Conservation (phyloP, 2,113 vertebrate species). For the Trogon melanurus region DNA sequence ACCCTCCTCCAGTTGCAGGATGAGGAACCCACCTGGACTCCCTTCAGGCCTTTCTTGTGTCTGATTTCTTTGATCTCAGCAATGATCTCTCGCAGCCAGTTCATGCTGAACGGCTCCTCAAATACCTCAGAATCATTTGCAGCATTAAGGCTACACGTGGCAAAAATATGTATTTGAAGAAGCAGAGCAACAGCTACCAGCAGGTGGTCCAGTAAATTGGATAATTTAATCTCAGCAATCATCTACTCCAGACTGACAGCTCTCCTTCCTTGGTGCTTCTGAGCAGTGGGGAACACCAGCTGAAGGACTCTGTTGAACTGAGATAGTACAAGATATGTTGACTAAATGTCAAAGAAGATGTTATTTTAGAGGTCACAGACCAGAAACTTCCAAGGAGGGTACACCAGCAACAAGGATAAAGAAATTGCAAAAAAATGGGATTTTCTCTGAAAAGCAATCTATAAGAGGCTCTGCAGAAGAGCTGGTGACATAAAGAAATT, state of each 20-base stretch:
- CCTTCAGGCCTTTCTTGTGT: background rate
- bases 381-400: background rate
- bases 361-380: slow-evolving; percentile 30
- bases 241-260: background rate
- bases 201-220: slow-evolving; percentile 14
- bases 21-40: background rate
- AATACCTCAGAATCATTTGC: background rate
- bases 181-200: background rate
- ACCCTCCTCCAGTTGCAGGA: background rate
- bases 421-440: background rate
- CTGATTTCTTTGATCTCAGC: background rate
- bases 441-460: background rate
- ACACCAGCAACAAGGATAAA: background rate
- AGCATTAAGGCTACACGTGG: background rate
- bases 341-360: background rate
- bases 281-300: background rate
- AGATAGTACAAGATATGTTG: background rate
- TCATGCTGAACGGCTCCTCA: background rate
- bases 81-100: background rate
- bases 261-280: background rate
- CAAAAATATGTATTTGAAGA: background rate
- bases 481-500: background rate
- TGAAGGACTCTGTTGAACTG: background rate
- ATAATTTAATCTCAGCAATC: slow-evolving; percentile 9
- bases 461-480: background rate